Evolutionary conservation across 2,888 invertebrate species (phyloP).

Genomic region (Eristalinus sepulchralis): DNA sequence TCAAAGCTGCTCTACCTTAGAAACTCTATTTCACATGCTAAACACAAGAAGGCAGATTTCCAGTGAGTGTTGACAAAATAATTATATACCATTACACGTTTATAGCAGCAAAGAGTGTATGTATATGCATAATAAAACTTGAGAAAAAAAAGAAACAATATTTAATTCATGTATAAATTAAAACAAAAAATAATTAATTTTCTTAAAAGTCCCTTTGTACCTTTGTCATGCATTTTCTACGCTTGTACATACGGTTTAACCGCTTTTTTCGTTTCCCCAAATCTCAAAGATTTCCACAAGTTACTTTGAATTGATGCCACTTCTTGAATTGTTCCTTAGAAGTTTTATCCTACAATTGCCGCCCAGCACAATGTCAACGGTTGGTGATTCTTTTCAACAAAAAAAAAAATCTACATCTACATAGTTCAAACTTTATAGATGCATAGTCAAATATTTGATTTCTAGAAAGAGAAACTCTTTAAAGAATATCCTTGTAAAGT

Average conservation of each 20-base stretch:
- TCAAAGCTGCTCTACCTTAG: too few species aligned
- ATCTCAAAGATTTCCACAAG: neutral
- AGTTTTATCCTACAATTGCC: conserved; percentile 25
- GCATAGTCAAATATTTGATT: neutral
- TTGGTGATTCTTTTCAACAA: neutral
- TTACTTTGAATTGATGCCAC: neutral
- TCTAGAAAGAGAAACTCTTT: neutral
- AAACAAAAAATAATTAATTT: neutral
- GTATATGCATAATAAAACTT: neutral
- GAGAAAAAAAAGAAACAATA: neutral
- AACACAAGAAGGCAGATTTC: neutral
- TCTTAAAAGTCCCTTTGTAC: neutral
- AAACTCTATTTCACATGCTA: too few species aligned
- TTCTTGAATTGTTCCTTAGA: conserved; percentile 37
- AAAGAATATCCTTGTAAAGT: conserved; percentile 50
- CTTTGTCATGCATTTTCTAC: conserved; percentile 5
- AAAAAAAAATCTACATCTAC: neutral
- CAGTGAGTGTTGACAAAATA: conserved; percentile 6
- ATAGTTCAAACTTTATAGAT: neutral
- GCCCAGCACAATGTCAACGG: conserved; percentile 41
- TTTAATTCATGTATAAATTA: neutral
- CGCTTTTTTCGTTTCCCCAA: conserved; percentile 4
- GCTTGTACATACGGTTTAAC: conserved; percentile 45
- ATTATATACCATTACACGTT: neutral
- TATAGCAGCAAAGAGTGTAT: neutral